Base-by-base conservation (phyloP, 92 coral and sea anemone genomes). In the Palythoa caribaeorum region DNA sequence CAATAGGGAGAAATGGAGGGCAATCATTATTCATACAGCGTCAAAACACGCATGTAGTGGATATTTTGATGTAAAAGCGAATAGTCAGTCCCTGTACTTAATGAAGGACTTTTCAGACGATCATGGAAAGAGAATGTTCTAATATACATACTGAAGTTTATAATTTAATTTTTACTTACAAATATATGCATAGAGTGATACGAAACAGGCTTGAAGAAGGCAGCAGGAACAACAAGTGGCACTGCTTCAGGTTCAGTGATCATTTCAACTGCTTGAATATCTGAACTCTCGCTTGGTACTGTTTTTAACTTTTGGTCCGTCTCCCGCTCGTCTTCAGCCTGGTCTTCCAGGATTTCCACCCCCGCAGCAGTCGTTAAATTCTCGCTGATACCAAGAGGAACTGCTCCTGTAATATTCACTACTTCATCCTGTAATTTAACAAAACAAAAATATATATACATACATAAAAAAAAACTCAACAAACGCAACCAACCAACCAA, bases 171-270 rank as follows among this genome's bases (percentile, higher is more conserved):
- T 1, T 9, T 72, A 94, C 98, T 95, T 88, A 95, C 98, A 39
- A 97, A 97, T 55, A 97, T 97, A 57, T 97, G 97, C 93, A 97
- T 86, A 6, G 99, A 97, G 68, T 97, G 99, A 59, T 94, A 95
- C 50, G 92, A 87, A 1, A 91, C 78, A 81, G 98, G 95, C 60
- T 93, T 92, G 73, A 97, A 97, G 87, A 97, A 78, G 3, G 95
- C 91, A 1, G 98, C 94, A 15, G 99, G 99, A 59, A 97, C 98
- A 76, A 97, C 96, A 12, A 97, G 93, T 72, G 99, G 94, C 13
- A 90, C 96, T 17, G 92, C 98, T 72, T 97, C 98, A 66, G 96
- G 95, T 52, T 96, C 94, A 68, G 90, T 89, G 62, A 89, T 83
- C 21, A 83, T 90, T 68, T 59, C 93, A 71, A 84, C 84, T 47